A percentile compares a stretch with the other conserved stretches of the same genome.
phyloP scores from a whole-genome alignment of 2,797 vertebrate genomes.

The Pangasius macronema region DNA sequence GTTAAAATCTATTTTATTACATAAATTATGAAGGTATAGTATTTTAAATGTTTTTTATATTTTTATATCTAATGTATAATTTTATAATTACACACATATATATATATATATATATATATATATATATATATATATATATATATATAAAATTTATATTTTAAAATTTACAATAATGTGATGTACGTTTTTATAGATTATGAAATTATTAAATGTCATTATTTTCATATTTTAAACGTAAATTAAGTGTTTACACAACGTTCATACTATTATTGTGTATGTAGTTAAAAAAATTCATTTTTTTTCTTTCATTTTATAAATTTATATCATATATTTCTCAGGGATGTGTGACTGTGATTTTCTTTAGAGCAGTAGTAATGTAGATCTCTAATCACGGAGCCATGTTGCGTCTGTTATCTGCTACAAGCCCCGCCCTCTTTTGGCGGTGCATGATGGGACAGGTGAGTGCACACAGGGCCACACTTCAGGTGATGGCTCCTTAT shows the following conservation, averaged over 20 bases:
- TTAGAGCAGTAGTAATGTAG: neutral
- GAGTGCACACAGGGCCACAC: constrained; percentile 12
- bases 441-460: neutral
- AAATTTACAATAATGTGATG: no score
- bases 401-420: neutral
- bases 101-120: no score
- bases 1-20: neutral
- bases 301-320: no score
- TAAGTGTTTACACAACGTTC: no score
- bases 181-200: no score
- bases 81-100: no score
- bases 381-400: neutral
- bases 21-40: neutral
- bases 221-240: no score
- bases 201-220: no score
- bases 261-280: no score
- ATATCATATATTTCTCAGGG: neutral
- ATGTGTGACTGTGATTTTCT: neutral
- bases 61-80: neutral
- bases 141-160: no score
- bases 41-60: neutral
- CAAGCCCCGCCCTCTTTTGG: neutral
- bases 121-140: no score
- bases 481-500: neutral
- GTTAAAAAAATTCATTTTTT: neutral